These are phyloP conservation scores for Parus major DNA, from an alignment of 2,113 vertebrate species.

Conservation along the genomic window DNA sequence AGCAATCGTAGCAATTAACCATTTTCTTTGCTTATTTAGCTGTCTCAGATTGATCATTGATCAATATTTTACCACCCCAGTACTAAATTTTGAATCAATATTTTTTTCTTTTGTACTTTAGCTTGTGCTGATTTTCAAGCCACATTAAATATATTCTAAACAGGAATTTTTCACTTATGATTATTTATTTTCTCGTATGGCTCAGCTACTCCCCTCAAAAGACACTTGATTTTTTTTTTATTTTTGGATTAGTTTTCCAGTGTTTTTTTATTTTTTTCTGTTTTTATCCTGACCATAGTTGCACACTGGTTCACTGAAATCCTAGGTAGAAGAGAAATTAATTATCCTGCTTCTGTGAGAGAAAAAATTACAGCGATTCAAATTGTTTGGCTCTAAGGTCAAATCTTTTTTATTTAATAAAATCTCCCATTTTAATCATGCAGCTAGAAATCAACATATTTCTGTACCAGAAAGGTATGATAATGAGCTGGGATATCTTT, in stretches of 20 bases:
- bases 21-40: not conserved
- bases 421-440: not conserved
- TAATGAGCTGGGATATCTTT: not conserved
- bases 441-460: not conserved
- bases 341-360: not conserved
- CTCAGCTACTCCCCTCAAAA: not conserved
- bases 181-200: not conserved
- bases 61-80: not conserved
- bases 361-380: not conserved
- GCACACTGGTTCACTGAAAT: not conserved
- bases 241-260: not conserved
- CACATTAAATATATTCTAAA: not conserved
- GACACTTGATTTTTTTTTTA: not conserved
- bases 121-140: not conserved
- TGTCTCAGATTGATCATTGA: not conserved
- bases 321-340: not conserved
- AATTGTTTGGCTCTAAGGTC: not conserved
- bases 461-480: not conserved
- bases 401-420: not conserved
- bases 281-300: not conserved
- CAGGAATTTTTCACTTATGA: not conserved
- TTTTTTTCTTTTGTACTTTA: not conserved
- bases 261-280: not conserved
- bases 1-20: not conserved
- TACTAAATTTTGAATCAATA: not conserved